Evolutionary conservation across 1,140 invertebrate species (phyloP).

Genomic region (Hylaeus volcanicus): DNA sequence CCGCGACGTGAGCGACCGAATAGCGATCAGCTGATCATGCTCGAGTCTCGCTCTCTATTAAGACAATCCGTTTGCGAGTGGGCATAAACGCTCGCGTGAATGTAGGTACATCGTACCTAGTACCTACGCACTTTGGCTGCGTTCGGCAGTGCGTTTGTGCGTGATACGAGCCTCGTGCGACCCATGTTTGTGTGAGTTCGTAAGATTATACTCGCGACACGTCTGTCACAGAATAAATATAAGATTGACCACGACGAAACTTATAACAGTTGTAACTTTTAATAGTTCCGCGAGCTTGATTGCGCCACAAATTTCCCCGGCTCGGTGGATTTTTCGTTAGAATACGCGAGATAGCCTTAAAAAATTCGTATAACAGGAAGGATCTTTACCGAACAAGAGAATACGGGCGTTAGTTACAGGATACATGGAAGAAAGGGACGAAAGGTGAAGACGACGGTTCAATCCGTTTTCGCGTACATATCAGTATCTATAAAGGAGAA

Average conservation of each 20-base stretch:
- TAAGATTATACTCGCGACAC: slow-evolving; percentile 33
- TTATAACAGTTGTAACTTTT: slow-evolving; percentile 35
- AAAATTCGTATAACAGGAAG: not conserved
- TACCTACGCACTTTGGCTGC: slow-evolving; percentile 10
- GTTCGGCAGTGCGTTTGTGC: slow-evolving; percentile 24
- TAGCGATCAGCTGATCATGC: slow-evolving; percentile 60
- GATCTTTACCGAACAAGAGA: slow-evolving; percentile 8
- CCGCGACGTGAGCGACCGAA: slow-evolving; percentile 13
- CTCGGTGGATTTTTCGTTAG: not conserved
- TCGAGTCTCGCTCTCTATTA: slow-evolving; percentile 1
- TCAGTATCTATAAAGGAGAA: slow-evolving; percentile 22
- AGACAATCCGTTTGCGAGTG: slow-evolving; percentile 36
- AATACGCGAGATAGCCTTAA: not conserved
- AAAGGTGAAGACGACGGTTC: slow-evolving; percentile 45
- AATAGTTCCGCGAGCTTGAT: slow-evolving; percentile 21
- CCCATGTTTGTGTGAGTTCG: slow-evolving; percentile 9
- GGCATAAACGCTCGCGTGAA: slow-evolving; percentile 21
- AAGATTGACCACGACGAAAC: slow-evolving; percentile 33
- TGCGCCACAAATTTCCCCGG: slow-evolving; percentile 9
- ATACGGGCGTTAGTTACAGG: slow-evolving; percentile 32
- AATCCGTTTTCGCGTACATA: slow-evolving; percentile 31
- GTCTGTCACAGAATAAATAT: slow-evolving; percentile 49
- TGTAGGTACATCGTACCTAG: not conserved
- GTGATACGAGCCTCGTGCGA: slow-evolving; percentile 37
- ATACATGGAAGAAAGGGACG: slow-evolving; percentile 61